These are phyloP conservation scores for Tupiocoris notatus DNA, from an alignment of 2,888 invertebrate species.

Conservation along the genomic window DNA sequence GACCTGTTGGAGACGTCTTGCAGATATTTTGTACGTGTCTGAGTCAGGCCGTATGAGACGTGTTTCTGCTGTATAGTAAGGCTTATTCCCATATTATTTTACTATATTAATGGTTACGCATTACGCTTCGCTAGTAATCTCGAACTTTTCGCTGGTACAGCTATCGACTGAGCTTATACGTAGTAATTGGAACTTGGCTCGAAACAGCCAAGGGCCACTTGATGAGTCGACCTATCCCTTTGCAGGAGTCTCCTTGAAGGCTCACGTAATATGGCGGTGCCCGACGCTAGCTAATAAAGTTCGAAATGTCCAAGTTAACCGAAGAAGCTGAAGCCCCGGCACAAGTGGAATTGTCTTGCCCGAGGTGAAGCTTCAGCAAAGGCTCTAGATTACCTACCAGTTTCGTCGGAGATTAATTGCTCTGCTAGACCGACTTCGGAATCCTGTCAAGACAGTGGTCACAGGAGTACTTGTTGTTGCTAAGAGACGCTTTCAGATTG, in stretches of 20 bases:
- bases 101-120: too few species aligned
- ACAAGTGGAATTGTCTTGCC: not conserved
- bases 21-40: too few species aligned
- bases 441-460: too few species aligned
- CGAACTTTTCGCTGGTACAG: too few species aligned
- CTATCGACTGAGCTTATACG: not conserved
- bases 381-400: not conserved
- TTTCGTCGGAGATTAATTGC: not conserved
- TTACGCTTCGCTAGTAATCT: too few species aligned
- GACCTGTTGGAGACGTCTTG: too few species aligned
- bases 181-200: not conserved
- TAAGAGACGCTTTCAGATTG: too few species aligned
- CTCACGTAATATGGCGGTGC: not conserved
- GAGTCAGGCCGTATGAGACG: too few species aligned
- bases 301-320: not conserved
- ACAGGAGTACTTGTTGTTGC: too few species aligned
- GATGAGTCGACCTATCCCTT: not conserved
- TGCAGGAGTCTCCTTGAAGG: not conserved
- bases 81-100: too few species aligned
- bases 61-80: too few species aligned
- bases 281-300: not conserved
- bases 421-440: too few species aligned
- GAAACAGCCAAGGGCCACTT: not conserved
- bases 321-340: not conserved
- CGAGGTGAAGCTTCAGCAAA: not conserved